A percentile compares a stretch with the other conserved stretches of the same genome.
Evolutionary conservation across 2,888 invertebrate species (phyloP).

Genomic region (Rhimphoctona megacephalus): DNA sequence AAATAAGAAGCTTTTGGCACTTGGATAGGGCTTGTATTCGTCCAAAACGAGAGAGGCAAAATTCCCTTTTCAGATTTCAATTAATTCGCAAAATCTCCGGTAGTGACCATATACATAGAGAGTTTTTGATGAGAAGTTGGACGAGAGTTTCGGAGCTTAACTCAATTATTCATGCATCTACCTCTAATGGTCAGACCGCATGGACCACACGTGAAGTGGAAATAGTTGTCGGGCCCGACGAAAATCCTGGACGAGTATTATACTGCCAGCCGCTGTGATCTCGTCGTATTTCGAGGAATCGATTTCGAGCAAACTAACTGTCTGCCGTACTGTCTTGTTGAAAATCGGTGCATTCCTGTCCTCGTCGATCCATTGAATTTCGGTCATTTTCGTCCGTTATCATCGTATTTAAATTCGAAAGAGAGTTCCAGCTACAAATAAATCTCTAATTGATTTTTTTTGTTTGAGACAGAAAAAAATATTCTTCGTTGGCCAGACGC

Average conservation of each 20-base stretch:
- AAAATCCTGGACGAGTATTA: slow-evolving; percentile 65
- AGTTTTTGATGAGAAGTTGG: slow-evolving; percentile 64
- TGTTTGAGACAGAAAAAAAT: slow-evolving; percentile 15
- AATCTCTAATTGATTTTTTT: slow-evolving; percentile 48
- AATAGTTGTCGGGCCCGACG: slow-evolving; percentile 73
- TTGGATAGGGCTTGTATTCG: slow-evolving; percentile 59
- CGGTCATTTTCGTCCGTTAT: not conserved
- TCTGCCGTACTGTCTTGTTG: slow-evolving; percentile 16
- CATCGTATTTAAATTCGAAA: not conserved
- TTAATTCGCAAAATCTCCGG: slow-evolving; percentile 70
- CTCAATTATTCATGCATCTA: slow-evolving; percentile 76
- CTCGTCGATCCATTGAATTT: slow-evolving; percentile 2
- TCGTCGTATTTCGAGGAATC: slow-evolving; percentile 12
- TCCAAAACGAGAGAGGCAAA: slow-evolving; percentile 66
- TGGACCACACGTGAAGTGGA: slow-evolving; percentile 73
- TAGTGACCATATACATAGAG: slow-evolving; percentile 20
- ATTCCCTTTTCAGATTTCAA: slow-evolving; percentile 71
- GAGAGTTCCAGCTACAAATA: slow-evolving; percentile 38
- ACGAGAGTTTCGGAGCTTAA: slow-evolving; percentile 66
- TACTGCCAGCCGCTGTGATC: slow-evolving; percentile 52
- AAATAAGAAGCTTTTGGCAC: slow-evolving; percentile 36
- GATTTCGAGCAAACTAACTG: slow-evolving; percentile 15
- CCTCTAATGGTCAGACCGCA: slow-evolving; percentile 72
- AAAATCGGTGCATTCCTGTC: slow-evolving; percentile 9
- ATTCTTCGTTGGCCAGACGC: slow-evolving; percentile 58